phyloP scores from a whole-genome alignment of 2,113 vertebrate species.

The Uropsilus gracilis region DNA sequence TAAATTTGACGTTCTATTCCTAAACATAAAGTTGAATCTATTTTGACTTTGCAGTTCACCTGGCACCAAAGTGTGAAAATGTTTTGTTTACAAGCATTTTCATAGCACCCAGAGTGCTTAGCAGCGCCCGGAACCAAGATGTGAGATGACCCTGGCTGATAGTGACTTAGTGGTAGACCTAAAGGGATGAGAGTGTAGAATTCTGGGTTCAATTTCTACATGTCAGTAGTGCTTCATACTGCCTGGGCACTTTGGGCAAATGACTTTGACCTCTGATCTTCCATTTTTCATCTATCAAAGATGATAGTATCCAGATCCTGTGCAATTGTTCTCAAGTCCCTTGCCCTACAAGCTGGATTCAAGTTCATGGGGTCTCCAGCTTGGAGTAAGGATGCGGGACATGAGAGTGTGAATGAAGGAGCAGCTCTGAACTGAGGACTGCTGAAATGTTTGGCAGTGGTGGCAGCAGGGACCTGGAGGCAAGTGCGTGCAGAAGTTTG shows the following conservation, averaged over 20 bases:
- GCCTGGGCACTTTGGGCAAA: neutral
- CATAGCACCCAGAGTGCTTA: neutral
- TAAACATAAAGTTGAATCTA: neutral
- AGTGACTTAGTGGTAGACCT: neutral
- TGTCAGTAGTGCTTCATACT: neutral
- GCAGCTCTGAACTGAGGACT: neutral
- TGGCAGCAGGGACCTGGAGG: neutral
- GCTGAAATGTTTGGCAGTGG: neutral
- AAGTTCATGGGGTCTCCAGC: neutral
- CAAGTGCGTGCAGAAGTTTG: neutral
- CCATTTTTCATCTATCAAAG: neutral
- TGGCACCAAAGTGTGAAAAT: neutral
- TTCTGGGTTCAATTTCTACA: neutral
- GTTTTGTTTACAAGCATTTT: neutral
- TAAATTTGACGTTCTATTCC: neutral
- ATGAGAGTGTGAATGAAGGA: neutral
- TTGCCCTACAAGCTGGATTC: neutral
- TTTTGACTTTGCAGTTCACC: neutral
- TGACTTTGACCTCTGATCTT: neutral
- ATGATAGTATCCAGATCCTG: neutral
- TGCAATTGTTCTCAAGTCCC: neutral
- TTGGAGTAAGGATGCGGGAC: neutral
- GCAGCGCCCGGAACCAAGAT: accelerated
- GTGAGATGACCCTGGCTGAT: neutral
- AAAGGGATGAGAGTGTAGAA: neutral